Evolutionary conservation across 2,113 vertebrate species (phyloP).

Genomic region (Numenius arquata): DNA sequence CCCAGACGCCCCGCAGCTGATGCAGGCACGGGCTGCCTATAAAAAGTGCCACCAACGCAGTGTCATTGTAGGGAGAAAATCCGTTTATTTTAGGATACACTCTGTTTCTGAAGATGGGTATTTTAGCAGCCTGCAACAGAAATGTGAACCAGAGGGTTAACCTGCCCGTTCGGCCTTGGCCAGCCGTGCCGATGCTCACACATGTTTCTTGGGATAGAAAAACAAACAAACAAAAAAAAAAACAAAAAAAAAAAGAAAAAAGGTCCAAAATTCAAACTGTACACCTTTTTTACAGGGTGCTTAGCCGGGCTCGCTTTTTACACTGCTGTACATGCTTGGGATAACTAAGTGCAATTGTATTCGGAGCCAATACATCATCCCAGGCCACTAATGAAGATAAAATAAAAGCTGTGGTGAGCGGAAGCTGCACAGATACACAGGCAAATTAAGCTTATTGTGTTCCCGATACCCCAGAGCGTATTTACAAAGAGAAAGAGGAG

Average conservation of each 20-base stretch:
- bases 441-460: constrained; percentile 27
- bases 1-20: background rate
- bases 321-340: constrained; percentile 1
- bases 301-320: background rate
- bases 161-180: background rate
- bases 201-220: background rate
- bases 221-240: too few relatives aligned
- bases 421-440: constrained; percentile 46
- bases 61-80: background rate
- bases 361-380: constrained; percentile 20
- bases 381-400: background rate
- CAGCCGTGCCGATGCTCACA: constrained; percentile 18
- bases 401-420: background rate
- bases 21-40: background rate
- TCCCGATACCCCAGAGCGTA: background rate
- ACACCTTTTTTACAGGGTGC: background rate
- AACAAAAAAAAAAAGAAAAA: background rate
- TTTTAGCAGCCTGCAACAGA: constrained; percentile 17
- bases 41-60: background rate
- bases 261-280: background rate
- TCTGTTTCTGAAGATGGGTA: constrained; percentile 13
- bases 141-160: background rate
- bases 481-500: constrained; percentile 1
- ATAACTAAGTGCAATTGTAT: constrained; percentile 6
- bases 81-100: constrained; percentile 58